A percentile compares a stretch with the other conserved stretches of the same genome.
These are phyloP conservation scores for Drosophila trichaetosa DNA, from an alignment of 2,888 invertebrate species.

Conservation along the genomic window DNA sequence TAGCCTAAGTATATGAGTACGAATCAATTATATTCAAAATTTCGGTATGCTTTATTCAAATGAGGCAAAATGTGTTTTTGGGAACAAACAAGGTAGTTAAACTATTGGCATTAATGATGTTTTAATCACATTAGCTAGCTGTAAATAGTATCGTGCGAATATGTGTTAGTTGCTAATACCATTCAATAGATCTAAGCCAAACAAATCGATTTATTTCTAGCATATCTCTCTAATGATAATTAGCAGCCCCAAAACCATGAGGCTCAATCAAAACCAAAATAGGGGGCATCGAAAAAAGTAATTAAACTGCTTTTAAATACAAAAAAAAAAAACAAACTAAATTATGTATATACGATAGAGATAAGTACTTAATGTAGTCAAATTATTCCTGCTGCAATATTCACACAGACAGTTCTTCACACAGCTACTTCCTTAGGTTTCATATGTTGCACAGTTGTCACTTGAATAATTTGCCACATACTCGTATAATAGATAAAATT, in stretches of 20 bases:
- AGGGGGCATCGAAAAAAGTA: conserved; percentile 21
- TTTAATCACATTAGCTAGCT: conserved; percentile 60
- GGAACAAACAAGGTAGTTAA: conserved; percentile 84
- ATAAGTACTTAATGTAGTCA: conserved; percentile 22
- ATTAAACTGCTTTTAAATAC: neutral
- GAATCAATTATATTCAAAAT: conserved; percentile 53
- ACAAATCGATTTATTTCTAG: conserved; percentile 43
- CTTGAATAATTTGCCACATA: conserved; percentile 19
- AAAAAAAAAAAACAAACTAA: neutral
- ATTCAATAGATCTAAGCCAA: conserved; percentile 41
- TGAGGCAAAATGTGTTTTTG: conserved; percentile 81
- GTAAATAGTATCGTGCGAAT: conserved; percentile 51
- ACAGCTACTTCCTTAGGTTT: conserved; percentile 44
- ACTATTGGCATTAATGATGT: conserved; percentile 68
- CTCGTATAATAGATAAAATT: conserved; percentile 18
- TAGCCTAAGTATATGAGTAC: conserved; percentile 43
- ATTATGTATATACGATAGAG: conserved; percentile 62
- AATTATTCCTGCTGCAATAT: conserved; percentile 19
- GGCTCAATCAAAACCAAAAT: conserved; percentile 53
- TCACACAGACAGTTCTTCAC: conserved; percentile 14
- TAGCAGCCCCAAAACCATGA: conserved; percentile 34
- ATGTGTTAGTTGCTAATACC: conserved; percentile 40
- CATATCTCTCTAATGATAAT: conserved; percentile 53
- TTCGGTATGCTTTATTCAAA: conserved; percentile 56
- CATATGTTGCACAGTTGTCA: conserved; percentile 46